Evolutionary conservation across 1,140 invertebrate genomes (phyloP).

Genomic region (Bombus soroeensis): DNA sequence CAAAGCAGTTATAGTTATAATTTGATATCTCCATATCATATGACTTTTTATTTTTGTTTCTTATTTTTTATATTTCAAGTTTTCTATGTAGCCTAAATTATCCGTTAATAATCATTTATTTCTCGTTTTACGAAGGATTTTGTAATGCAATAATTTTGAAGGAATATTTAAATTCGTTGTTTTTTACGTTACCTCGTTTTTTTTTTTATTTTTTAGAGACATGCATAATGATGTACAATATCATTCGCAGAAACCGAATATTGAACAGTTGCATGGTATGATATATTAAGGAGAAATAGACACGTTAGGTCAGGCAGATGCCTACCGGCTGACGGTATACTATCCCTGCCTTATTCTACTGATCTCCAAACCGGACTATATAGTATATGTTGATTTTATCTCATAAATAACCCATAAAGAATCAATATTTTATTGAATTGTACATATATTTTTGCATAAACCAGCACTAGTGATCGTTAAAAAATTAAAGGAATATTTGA

Average conservation of each 20-base stretch:
- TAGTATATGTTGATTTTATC: not conserved
- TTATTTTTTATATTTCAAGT: not conserved
- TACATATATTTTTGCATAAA: not conserved
- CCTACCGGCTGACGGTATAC: not conserved
- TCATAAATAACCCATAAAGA: not conserved
- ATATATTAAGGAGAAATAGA: not conserved
- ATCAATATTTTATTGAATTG: not conserved
- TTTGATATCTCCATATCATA: not conserved
- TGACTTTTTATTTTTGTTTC: not conserved
- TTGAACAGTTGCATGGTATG: not conserved
- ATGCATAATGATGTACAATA: not conserved
- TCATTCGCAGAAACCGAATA: not conserved
- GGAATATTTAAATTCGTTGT: not conserved
- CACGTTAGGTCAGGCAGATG: no score
- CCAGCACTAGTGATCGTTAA: not conserved
- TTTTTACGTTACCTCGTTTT: rapidly evolving
- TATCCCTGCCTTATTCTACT: not conserved
- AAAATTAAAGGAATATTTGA: not conserved
- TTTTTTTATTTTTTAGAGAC: not conserved
- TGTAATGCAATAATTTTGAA: not conserved
- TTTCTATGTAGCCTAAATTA: not conserved
- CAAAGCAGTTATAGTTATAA: not conserved
- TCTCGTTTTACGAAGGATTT: not conserved
- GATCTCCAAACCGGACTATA: not conserved
- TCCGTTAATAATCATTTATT: not conserved